Percentiles rank a stretch among this genome's conserved stretches.
phyloP scores from a whole-genome alignment of 2,888 invertebrate species.

The Spodoptera exigua region DNA sequence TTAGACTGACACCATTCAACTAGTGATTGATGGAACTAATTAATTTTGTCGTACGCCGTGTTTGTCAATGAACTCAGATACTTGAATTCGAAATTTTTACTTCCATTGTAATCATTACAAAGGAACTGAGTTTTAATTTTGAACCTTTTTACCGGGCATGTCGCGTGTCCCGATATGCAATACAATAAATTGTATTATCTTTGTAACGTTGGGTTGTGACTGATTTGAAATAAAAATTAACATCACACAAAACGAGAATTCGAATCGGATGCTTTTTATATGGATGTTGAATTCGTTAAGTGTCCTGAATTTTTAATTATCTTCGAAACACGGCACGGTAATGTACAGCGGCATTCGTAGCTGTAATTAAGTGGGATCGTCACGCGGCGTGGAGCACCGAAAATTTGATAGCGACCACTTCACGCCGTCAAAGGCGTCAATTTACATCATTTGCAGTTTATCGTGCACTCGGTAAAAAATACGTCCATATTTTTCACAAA shows the following conservation, averaged over 20 bases:
- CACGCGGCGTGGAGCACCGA: constrained; percentile 15
- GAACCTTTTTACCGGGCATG: constrained; percentile 46
- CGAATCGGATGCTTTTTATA: constrained; percentile 24
- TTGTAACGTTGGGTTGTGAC: constrained; percentile 40
- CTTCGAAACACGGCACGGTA: constrained; percentile 17
- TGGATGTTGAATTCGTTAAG: constrained; percentile 33
- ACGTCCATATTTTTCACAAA: constrained; percentile 52
- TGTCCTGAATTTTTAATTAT: constrained; percentile 45
- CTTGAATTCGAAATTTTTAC: constrained; percentile 77
- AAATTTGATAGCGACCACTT: constrained; percentile 37
- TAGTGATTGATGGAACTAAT: constrained; percentile 88
- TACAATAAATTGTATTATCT: constrained; percentile 49
- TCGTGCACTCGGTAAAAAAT: constrained; percentile 46
- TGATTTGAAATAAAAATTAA: constrained; percentile 44
- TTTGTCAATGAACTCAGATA: constrained; percentile 73
- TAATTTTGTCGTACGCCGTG: constrained; percentile 84
- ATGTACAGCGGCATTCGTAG: constrained; percentile 4
- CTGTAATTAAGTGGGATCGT: constrained; percentile 33
- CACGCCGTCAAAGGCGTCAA: constrained; percentile 47
- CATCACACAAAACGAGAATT: constrained; percentile 23
- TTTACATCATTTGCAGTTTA: constrained; percentile 54
- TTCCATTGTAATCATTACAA: constrained; percentile 73
- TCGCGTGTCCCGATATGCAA: constrained; percentile 36
- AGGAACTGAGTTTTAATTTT: constrained; percentile 66
- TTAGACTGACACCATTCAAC: constrained; percentile 79